phyloP scores from a whole-genome alignment of 2,797 vertebrate genomes.

The Gambusia yucatana region DNA sequence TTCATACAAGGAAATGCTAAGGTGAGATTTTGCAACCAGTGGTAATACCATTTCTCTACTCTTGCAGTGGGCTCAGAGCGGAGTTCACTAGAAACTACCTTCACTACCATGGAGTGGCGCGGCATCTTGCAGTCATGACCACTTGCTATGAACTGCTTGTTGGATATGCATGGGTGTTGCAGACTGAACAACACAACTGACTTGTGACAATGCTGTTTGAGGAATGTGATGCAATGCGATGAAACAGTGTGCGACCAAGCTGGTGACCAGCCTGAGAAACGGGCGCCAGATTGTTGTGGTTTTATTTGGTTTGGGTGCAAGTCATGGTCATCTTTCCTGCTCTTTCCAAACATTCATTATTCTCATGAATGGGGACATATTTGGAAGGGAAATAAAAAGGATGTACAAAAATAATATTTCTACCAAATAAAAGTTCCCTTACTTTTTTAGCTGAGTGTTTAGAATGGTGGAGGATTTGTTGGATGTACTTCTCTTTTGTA shows the following conservation, averaged over 20 bases:
- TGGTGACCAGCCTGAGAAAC: background rate
- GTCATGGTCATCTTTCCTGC: background rate
- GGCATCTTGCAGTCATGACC: background rate
- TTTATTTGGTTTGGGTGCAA: background rate
- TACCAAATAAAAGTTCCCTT: background rate
- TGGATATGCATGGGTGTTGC: background rate
- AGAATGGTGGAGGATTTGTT: background rate
- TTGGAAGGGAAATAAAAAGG: background rate
- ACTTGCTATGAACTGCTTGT: background rate
- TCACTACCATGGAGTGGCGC: background rate
- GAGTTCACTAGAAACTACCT: background rate
- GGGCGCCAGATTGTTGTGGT: background rate
- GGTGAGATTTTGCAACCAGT: background rate
- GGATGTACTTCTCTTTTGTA: background rate
- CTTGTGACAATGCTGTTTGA: background rate
- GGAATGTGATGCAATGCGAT: background rate
- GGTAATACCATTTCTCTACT: background rate
- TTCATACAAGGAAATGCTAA: background rate
- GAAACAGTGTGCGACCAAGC: background rate
- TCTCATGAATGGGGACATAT: background rate
- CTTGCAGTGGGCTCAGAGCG: background rate
- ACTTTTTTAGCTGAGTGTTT: background rate
- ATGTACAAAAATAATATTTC: background rate
- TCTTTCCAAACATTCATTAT: background rate
- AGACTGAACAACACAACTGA: background rate